Base-by-base conservation (phyloP, 2,888 invertebrate genomes). In the Platynereis dumerilii region DNA sequence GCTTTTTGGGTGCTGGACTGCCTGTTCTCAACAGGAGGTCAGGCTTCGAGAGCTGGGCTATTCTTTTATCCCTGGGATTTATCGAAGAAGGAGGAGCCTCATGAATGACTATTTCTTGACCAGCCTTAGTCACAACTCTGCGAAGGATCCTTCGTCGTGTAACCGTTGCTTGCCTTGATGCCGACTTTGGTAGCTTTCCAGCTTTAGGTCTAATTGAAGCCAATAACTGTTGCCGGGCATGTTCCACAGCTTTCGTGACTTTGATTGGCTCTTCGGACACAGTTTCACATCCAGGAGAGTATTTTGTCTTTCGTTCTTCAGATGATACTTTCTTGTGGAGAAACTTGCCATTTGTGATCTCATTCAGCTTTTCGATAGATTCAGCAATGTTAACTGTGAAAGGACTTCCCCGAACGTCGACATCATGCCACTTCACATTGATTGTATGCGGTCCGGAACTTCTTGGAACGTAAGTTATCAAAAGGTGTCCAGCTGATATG, bases 331-430 rank as follows among this genome's bases (percentile, higher is more conserved):
- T 55, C 26, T 55, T 42, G 28, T 42, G 45, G 34, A 64, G 42
- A 24, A 58, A n/a, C 29, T 42, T n/a, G 59, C 57, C 44, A 54
- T 63, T 28, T n/a, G 28, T 58, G 44, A 26, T 17, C 20, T 26
- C 3, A n/a, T 59, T 59, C 10, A 68, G 66, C 27, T 58, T 58
- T 39, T 62, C 66, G 2, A 66, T 52, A 17, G 60, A 53, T 17
- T 68, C 45, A 7, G 60, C 60, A 29, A 80, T 74, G 65, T 74
- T 76, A 3, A 76, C 73, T 54, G 73, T 72, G 64, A 76, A 80
- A 0, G 81, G 80, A 53, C 78, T 78, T 17, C 76, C 78, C 26
- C 74, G 72, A 15, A 80, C 74, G 58, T 78, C 74, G 17, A 66
- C 63, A 20, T 73, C 75, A 24, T 75, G 75, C 70, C 76, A 78